These are phyloP conservation scores for Ancistrus triradiatus DNA, from an alignment of 2,113 vertebrate species.

Conservation along the genomic window DNA sequence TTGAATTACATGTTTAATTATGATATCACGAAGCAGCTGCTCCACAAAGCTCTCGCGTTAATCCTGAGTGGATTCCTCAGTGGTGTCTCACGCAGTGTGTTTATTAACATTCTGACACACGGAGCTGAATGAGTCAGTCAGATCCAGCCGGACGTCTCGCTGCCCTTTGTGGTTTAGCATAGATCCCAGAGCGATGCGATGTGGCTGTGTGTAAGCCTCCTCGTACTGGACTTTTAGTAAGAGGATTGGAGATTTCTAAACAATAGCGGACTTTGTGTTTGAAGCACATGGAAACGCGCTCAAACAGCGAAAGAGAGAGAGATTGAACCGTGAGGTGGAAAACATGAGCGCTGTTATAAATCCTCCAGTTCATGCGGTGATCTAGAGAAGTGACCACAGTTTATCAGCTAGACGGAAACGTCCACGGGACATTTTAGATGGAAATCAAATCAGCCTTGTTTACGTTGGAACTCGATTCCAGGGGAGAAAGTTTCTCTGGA, in stretches of 20 bases:
- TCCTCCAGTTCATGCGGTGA: not conserved
- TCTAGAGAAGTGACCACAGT: not conserved
- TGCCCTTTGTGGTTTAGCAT: too few species aligned
- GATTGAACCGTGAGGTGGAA: not conserved
- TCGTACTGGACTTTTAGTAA: constrained; percentile 9
- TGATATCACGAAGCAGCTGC: not conserved
- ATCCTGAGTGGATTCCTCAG: not conserved
- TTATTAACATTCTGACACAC: constrained; percentile 9
- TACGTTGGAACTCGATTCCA: too few species aligned
- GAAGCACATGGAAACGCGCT: constrained; percentile 8
- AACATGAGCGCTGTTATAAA: constrained; percentile 8
- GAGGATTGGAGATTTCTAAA: constrained; percentile 38
- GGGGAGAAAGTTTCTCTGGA: too few species aligned
- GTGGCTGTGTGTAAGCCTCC: constrained; percentile 34
- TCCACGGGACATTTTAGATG: not conserved
- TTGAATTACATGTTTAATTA: too few species aligned
- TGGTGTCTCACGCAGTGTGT: constrained; percentile 13
- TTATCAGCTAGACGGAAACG: not conserved
- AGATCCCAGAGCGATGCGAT: too few species aligned
- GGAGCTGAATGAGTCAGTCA: not conserved
- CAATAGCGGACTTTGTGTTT: constrained; percentile 49
- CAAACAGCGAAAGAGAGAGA: not conserved
- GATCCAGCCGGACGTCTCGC: not conserved
- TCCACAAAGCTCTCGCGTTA: not conserved
- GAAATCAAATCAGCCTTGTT: not conserved